phyloP scores from a whole-genome alignment of 2,797 vertebrate species.

The Aselliscus stoliczkanus region DNA sequence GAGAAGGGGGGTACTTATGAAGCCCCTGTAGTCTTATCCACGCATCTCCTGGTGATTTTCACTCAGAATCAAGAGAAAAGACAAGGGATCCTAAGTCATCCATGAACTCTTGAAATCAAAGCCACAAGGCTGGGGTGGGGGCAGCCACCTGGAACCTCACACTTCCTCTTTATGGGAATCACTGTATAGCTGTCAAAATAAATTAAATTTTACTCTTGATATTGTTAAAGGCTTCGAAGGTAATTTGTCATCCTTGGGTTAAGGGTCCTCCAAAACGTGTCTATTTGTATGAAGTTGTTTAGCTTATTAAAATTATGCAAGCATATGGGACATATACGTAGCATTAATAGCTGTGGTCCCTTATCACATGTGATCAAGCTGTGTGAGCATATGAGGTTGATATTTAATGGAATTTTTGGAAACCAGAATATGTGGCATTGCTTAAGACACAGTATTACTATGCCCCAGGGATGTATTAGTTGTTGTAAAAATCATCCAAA shows the following conservation, averaged over 20 bases:
- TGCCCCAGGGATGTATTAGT: neutral
- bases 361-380: neutral
- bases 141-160: accelerated
- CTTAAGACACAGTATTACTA: neutral
- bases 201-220: neutral
- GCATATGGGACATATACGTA: accelerated
- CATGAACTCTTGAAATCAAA: neutral
- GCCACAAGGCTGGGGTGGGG: neutral
- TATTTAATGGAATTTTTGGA: neutral
- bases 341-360: neutral
- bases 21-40: neutral
- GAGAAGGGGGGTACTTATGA: neutral
- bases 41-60: neutral
- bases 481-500: neutral
- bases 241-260: neutral
- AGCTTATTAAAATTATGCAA: neutral
- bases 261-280: neutral
- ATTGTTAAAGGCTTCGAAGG: neutral
- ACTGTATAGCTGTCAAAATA: neutral
- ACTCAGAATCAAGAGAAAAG: neutral
- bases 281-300: neutral
- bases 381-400: neutral
- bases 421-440: neutral
- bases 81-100: neutral
- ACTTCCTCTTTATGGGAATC: neutral